Conservation (phyloP, 1,140 invertebrate species). For the Drosophila tropicalis region DNA sequence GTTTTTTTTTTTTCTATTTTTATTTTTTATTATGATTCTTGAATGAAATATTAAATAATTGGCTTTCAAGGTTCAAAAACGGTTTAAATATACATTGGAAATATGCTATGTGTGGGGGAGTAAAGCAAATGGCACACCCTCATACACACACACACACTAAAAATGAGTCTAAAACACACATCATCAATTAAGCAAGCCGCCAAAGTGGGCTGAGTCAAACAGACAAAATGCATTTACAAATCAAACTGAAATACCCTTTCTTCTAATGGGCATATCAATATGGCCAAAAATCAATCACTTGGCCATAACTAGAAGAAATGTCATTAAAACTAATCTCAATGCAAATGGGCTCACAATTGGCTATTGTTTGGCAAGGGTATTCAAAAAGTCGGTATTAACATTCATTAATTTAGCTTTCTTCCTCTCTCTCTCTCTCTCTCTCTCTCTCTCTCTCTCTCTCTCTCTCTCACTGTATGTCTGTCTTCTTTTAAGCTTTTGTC, state of each 20-base stretch:
- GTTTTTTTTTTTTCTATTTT: no score
- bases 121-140: constrained; percentile 6
- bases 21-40: no score
- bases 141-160: constrained; percentile 10
- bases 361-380: no score
- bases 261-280: not conserved
- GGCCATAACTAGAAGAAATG: no score
- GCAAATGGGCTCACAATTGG: no score
- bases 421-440: constrained; percentile 11
- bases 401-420: constrained; percentile 1
- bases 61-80: not conserved
- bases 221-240: constrained; percentile 13
- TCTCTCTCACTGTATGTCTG: not conserved
- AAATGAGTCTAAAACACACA: constrained; percentile 12
- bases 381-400: not conserved
- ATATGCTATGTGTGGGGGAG: not conserved
- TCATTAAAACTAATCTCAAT: no score
- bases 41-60: constrained; percentile 4
- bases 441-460: constrained; percentile 12
- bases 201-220: constrained; percentile 5
- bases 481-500: not conserved
- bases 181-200: constrained; percentile 12
- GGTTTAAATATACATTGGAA: not conserved
- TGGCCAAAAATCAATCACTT: not conserved
- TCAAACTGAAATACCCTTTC: constrained; percentile 2